phyloP scores from a whole-genome alignment of 2,797 vertebrate species.

The Taenioides sp. region DNA sequence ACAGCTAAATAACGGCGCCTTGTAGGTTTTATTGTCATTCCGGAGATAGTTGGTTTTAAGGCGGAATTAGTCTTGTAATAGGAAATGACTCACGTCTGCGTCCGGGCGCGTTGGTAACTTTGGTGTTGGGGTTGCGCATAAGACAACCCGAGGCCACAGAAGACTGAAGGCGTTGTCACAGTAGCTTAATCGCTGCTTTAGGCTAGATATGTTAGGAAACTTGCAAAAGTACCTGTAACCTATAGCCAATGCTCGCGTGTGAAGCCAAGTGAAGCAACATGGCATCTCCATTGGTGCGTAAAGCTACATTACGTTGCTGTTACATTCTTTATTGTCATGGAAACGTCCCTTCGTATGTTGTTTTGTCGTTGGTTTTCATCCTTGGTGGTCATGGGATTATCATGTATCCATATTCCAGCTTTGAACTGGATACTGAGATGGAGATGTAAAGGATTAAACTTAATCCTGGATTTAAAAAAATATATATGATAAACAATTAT shows the following conservation, averaged over 20 bases:
- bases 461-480: constrained; percentile 4
- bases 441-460: constrained; percentile 17
- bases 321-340: not conserved
- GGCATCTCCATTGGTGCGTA: not conserved
- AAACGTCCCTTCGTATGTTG: not conserved
- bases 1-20: not conserved
- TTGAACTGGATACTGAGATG: constrained; percentile 20
- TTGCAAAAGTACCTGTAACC: not conserved
- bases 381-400: constrained; percentile 7
- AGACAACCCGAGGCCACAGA: not conserved
- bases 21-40: constrained; percentile 49
- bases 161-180: not conserved
- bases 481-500: not conserved
- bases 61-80: constrained; percentile 45
- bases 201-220: not conserved
- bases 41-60: constrained; percentile 31
- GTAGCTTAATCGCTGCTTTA: not conserved
- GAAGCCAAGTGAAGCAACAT: no score
- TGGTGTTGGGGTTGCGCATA: constrained; percentile 3
- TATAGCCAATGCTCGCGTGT: no score
- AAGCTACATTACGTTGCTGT: not conserved
- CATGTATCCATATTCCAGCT: constrained; percentile 7
- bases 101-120: constrained; percentile 20
- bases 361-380: not conserved
- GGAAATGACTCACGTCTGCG: constrained; percentile 62